phyloP scores from a whole-genome alignment of 2,113 vertebrate species.

The Cryptomyrus ogoouensis region DNA sequence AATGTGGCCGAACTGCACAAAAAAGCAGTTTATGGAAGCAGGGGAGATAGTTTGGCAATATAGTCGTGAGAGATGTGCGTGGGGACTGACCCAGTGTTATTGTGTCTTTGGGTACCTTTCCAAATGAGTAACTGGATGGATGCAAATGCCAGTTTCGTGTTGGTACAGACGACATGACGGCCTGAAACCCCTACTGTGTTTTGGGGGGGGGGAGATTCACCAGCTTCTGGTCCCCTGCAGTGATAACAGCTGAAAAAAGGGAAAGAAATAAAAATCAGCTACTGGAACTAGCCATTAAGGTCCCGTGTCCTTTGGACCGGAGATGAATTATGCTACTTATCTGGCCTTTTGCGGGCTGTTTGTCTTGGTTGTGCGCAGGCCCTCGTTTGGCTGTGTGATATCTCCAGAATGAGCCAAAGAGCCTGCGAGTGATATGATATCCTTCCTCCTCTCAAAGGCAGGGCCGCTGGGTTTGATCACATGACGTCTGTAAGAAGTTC shows the following conservation, averaged over 20 bases:
- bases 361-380: constrained; percentile 51
- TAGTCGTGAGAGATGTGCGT: not conserved
- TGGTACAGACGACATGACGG: not conserved
- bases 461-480: constrained; percentile 54
- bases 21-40: not conserved
- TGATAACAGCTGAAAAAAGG: not conserved
- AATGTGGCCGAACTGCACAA: not conserved
- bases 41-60: not conserved
- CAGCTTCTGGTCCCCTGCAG: not conserved
- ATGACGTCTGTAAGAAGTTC: constrained; percentile 35
- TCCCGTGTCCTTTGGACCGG: constrained; percentile 19
- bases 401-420: constrained; percentile 42
- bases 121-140: not conserved
- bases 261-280: constrained; percentile 13
- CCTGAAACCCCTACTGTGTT: not conserved
- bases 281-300: constrained; percentile 26
- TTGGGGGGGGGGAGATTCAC: not conserved
- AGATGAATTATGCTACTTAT: constrained; percentile 53
- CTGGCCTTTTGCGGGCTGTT: constrained; percentile 50
- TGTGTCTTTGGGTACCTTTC: not conserved
- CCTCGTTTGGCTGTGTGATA: constrained; percentile 40
- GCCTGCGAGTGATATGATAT: constrained; percentile 32
- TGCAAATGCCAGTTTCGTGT: not conserved
- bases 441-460: constrained; percentile 37
- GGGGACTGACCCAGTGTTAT: not conserved